Percentiles rank a stretch among this genome's conserved stretches.
These are phyloP conservation scores for Xerus rutilus DNA, from an alignment of 2,797 vertebrate genomes.

Conservation along the genomic window DNA sequence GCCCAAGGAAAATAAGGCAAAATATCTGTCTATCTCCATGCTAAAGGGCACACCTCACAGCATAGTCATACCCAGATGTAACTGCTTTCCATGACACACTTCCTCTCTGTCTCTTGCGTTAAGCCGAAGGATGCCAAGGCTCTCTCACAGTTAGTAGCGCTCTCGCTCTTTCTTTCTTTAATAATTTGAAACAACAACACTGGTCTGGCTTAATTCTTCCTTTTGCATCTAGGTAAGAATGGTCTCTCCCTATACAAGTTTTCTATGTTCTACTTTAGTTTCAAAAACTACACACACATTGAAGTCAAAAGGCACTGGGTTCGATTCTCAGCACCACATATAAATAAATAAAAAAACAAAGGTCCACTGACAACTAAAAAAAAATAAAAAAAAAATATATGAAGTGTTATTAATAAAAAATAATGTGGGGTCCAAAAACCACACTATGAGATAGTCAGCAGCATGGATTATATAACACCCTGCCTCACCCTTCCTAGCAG, in stretches of 20 bases:
- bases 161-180: neutral
- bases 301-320: too few relatives aligned
- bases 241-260: neutral
- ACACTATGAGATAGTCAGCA: too few relatives aligned
- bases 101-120: neutral
- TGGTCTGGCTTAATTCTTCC: conserved; percentile 33
- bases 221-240: conserved; percentile 36
- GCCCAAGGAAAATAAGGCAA: neutral
- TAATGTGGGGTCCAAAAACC: too few relatives aligned
- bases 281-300: neutral
- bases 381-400: too few relatives aligned
- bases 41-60: accelerated
- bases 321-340: too few relatives aligned
- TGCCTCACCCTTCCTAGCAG: neutral
- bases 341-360: too few relatives aligned
- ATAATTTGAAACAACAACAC: neutral
- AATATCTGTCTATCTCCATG: neutral
- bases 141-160: neutral
- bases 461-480: neutral
- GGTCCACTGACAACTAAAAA: too few relatives aligned
- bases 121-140: neutral
- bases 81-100: neutral
- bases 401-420: too few relatives aligned
- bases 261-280: conserved; percentile 24
- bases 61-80: too few relatives aligned